Conservation (phyloP, 2,888 invertebrate species). For the Lasius fuliginosus region DNA sequence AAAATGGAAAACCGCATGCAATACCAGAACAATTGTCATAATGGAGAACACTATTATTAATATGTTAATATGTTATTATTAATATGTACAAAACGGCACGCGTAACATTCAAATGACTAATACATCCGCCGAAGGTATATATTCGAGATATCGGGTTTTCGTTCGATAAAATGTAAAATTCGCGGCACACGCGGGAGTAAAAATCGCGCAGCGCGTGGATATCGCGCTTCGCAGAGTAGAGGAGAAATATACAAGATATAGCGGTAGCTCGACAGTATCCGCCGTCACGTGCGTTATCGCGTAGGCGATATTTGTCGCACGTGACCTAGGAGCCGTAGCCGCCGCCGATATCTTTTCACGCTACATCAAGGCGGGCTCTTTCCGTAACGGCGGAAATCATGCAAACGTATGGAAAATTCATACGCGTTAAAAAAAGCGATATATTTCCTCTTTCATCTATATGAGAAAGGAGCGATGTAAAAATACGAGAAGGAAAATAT, state of each 20-base stretch:
- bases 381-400: constrained; percentile 2
- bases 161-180: constrained; percentile 51
- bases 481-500: constrained; percentile 6
- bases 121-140: constrained; percentile 32
- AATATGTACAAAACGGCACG: neutral
- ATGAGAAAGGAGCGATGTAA: neutral
- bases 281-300: constrained; percentile 50
- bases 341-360: constrained; percentile 34
- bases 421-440: neutral
- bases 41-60: too few species aligned
- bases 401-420: constrained; percentile 31
- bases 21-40: too few species aligned
- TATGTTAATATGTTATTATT: too few species aligned
- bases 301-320: constrained; percentile 55
- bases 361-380: constrained; percentile 17
- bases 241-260: constrained; percentile 49
- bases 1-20: too few species aligned
- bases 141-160: constrained; percentile 40
- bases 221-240: constrained; percentile 5
- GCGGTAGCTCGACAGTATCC: constrained; percentile 28
- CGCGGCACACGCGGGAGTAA: constrained; percentile 38
- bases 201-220: constrained; percentile 43
- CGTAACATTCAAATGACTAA: constrained; percentile 13
- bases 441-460: neutral
- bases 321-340: constrained; percentile 27